Evolutionary conservation across 2,113 vertebrate species (phyloP), one percentile per base, ranked within the genome.

Genomic region (Oncorhynchus masou): DNA sequence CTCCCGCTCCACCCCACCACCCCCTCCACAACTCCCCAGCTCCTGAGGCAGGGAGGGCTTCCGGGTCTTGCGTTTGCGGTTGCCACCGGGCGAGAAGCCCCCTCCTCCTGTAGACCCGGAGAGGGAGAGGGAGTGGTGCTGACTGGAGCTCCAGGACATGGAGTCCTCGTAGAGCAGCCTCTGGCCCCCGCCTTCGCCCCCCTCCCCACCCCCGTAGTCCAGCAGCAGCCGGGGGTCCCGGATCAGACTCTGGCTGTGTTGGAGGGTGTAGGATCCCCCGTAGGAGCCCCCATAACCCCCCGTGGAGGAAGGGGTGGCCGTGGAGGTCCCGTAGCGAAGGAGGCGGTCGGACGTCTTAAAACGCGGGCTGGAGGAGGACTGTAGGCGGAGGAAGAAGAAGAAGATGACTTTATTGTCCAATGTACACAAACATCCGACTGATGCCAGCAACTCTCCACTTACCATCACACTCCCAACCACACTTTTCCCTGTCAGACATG

Each of bases 41-140:
- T 95, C 95, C 1, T 94, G 95, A 1, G 95, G 93, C 0, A 93
- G 87, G 0, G 96, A 96, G 0, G 97, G 95, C 76, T 99, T 99
- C 54, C 97, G 90, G 88, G 92, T 98, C 86, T 99, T 99, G 70
- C 97, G 94, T 71, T 99, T 98, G 57, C 97, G 93, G 5, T 95
- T 95, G 31, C 94, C 92, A 20, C 94, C 90, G 0, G 96, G 96
- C 0, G 96, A 97, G 77, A 95, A 96, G 2, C 94, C 87, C 1
- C 83, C 82, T 0, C 84, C 83, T 24, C 69, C 20, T 49, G 22
- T 45, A 0, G 81, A 75, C 19, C 84, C 74, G 0, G 91, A 84
- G 0, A 94, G 93, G 68, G 95, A 95, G 84, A 96, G 77, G 2
- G 95, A 93, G 85, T 96, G 96, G 75, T 96, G 96, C 69, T 95